Evolutionary conservation across 2,797 vertebrate genomes (phyloP), one percentile per base, ranked within the genome.

Genomic region (Hoplostethus atlanticus): DNA sequence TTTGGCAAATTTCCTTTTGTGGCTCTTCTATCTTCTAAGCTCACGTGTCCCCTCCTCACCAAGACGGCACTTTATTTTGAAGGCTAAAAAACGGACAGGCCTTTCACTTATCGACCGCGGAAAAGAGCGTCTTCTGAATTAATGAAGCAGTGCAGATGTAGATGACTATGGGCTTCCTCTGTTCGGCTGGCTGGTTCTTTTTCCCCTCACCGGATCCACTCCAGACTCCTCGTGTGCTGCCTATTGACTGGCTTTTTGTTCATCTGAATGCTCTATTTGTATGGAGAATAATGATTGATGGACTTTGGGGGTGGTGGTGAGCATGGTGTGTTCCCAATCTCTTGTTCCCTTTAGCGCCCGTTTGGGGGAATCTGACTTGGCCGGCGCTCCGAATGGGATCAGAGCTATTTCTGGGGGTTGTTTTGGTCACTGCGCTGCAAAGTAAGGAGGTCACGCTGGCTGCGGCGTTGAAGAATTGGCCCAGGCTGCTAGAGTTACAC

Each of bases 211-310:
- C 91, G 90, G 93, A 94, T 90, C 76, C 89, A 89, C 89, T 88
- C 81, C 83, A 92, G 92, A 92, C 91, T 91, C 88, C 88, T 92
- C 84, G 56, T 90, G 88, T 87, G 86, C 85, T 86, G 85, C 89
- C 91, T 76, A 89, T 93, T 93, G 88, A 92, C 78, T 84, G 86
- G 86, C 90, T 87, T 90, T 91, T 82, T 94, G 91, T 94, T 71
- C 77, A 77, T 88, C 72, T 93, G 83, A 93, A 93, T 88, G 88
- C 87, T 81, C 84, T 86, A 72, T 92, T 92, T 93, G 87, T 92
- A 85, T 86, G 85, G 82, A 85, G 74, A 82, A 90, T 91, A 91
- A 91, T 93, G 91, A 92, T 88, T 90, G 92, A 94, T 93, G 87
- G 91, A 91, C 90, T 89, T 85, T 79, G 80, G 83, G 83, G 87